phyloP scores from a whole-genome alignment of 2,797 vertebrate genomes.

The Strix occidentalis region DNA sequence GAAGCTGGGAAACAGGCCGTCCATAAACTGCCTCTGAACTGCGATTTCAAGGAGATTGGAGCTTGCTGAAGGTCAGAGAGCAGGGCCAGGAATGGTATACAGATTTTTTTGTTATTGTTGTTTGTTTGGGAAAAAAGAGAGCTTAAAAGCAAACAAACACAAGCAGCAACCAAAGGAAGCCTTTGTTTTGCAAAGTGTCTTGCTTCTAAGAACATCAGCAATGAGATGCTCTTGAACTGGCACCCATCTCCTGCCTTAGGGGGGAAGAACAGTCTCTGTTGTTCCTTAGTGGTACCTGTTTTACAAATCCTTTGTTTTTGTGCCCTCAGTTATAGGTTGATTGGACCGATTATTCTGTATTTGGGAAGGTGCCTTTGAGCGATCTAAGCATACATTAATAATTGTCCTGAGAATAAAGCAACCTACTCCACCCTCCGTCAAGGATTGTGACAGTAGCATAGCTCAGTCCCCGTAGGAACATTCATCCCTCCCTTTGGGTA shows the following conservation, averaged over 20 bases:
- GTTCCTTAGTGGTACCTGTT: background rate
- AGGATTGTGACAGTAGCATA: fast-evolving
- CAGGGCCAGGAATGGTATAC: background rate
- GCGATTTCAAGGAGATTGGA: background rate
- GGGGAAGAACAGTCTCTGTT: background rate
- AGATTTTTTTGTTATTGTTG: background rate
- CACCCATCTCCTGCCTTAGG: background rate
- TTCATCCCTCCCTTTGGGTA: background rate
- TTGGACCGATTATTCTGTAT: background rate
- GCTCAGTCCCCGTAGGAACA: background rate
- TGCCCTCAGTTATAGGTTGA: background rate
- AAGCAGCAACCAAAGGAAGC: background rate
- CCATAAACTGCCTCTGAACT: background rate
- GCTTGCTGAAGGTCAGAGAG: background rate
- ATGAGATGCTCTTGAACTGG: background rate
- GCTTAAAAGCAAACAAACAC: background rate
- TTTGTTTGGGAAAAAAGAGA: background rate
- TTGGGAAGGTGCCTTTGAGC: background rate
- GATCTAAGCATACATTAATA: background rate
- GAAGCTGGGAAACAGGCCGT: background rate
- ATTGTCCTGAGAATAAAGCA: background rate
- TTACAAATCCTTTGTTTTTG: background rate
- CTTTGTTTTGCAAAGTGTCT: background rate
- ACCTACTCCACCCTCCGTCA: background rate
- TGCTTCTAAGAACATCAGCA: background rate